These are phyloP conservation scores for Cactoblastis cactorum DNA, from an alignment of 2,888 invertebrate genomes.

Conservation along the genomic window DNA sequence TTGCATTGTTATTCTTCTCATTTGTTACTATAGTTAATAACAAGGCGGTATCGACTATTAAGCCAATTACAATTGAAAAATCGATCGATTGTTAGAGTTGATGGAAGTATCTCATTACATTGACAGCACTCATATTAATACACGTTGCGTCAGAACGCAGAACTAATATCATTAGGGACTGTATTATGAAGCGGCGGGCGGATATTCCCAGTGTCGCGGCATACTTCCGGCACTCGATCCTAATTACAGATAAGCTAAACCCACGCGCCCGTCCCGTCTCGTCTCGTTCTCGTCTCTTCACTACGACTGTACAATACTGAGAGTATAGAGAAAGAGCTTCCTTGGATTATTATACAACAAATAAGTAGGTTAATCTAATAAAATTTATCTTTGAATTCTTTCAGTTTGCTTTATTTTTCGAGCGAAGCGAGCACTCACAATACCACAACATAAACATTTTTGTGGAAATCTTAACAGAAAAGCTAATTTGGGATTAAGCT, in stretches of 20 bases:
- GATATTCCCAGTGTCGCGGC: conserved; percentile 47
- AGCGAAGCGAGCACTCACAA: too few species aligned
- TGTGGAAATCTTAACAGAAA: too few species aligned
- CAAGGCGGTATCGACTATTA: too few species aligned
- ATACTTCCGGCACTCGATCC: conserved; percentile 62
- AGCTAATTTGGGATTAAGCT: too few species aligned
- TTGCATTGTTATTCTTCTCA: too few species aligned
- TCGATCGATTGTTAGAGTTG: not conserved
- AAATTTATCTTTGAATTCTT: too few species aligned
- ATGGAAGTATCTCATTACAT: not conserved
- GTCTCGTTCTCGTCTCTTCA: conserved; percentile 49
- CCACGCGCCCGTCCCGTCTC: conserved; percentile 41
- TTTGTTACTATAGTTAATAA: too few species aligned
- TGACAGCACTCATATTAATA: not conserved
- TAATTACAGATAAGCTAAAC: conserved; percentile 69
- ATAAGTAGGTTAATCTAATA: too few species aligned
- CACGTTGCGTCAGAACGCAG: not conserved
- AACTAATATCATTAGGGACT: not conserved
- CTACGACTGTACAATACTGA: not conserved
- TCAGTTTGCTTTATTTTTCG: too few species aligned
- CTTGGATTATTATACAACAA: too few species aligned
- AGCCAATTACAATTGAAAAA: too few species aligned
- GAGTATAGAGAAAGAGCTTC: not conserved
- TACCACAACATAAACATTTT: too few species aligned
- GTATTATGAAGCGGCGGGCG: conserved; percentile 19